Evolutionary conservation across 2,888 invertebrate species (phyloP).

Genomic region (Meiosimyza decipiens): DNA sequence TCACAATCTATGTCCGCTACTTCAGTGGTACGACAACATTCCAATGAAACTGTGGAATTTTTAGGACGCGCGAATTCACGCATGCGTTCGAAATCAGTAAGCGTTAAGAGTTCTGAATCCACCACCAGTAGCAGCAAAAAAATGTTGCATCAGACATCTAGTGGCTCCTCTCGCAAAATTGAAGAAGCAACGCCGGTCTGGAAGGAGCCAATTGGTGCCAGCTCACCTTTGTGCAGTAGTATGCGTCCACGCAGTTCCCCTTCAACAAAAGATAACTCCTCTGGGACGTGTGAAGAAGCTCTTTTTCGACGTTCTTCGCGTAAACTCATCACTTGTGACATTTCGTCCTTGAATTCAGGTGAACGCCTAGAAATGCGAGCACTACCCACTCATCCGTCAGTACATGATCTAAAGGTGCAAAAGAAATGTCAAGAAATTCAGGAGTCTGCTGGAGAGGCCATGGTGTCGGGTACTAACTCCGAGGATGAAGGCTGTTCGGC

Average conservation of each 20-base stretch:
- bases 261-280: conserved; percentile 30
- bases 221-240: conserved; percentile 50
- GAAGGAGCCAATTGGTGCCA: conserved; percentile 50
- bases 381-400: conserved; percentile 58
- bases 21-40: conserved; percentile 65
- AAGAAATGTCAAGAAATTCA: conserved; percentile 69
- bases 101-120: conserved; percentile 55
- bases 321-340: conserved; percentile 63
- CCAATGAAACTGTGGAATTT: conserved; percentile 55
- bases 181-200: conserved; percentile 39
- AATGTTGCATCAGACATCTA: conserved; percentile 49
- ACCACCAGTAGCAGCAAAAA: conserved; percentile 41
- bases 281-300: conserved; percentile 18
- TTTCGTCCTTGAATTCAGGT: conserved; percentile 56
- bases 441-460: conserved; percentile 75
- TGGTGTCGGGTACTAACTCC: conserved; percentile 74
- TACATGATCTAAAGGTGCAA: conserved; percentile 58
- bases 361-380: conserved; percentile 56
- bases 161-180: conserved; percentile 43
- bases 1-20: conserved; percentile 70
- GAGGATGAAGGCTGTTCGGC: conserved; percentile 71
- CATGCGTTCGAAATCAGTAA: conserved; percentile 67
- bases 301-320: conserved; percentile 40
- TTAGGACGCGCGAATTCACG: conserved; percentile 61
- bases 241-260: conserved; percentile 53